Percentiles rank a stretch among this genome's conserved stretches.
These are phyloP conservation scores for Plemyria rubiginata DNA, from an alignment of 2,888 invertebrate species.

Conservation along the genomic window DNA sequence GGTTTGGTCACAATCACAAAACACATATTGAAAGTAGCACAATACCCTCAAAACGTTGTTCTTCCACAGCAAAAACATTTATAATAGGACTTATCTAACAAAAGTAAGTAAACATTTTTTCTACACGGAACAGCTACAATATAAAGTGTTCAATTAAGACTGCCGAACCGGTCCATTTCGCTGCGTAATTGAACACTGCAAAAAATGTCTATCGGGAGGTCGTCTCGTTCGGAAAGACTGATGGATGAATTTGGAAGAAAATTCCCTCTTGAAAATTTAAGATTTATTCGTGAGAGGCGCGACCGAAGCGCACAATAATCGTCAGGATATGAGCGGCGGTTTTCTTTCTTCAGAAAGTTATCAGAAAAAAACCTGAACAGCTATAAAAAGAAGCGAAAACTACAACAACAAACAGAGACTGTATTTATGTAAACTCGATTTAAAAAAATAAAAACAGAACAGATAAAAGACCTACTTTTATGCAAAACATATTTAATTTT, in stretches of 20 bases:
- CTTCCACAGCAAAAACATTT: conserved; percentile 8
- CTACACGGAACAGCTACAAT: conserved; percentile 58
- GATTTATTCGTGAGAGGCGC: too few relatives aligned
- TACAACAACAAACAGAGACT: too few relatives aligned
- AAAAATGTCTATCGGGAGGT: conserved; percentile 68
- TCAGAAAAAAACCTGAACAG: too few relatives aligned
- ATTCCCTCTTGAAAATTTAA: not conserved
- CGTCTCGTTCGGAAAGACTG: conserved; percentile 58
- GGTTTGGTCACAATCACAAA: not conserved
- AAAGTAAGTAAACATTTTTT: conserved; percentile 37
- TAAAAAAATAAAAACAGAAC: too few relatives aligned
- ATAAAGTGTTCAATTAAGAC: conserved; percentile 67
- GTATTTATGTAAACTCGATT: too few relatives aligned
- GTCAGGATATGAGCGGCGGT: too few relatives aligned
- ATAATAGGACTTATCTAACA: conserved; percentile 23
- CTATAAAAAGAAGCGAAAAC: too few relatives aligned
- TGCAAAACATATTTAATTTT: too few relatives aligned
- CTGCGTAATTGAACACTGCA: conserved; percentile 61
- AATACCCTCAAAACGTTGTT: conserved; percentile 3
- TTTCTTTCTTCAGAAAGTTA: too few relatives aligned
- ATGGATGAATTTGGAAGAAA: conserved; percentile 51
- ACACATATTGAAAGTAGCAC: not conserved
- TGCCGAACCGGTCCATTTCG: conserved; percentile 68
- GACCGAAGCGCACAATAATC: too few relatives aligned
- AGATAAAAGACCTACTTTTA: too few relatives aligned